These are phyloP conservation scores for Drosophila paranaensis DNA, from an alignment of 2,888 invertebrate genomes.

Conservation along the genomic window DNA sequence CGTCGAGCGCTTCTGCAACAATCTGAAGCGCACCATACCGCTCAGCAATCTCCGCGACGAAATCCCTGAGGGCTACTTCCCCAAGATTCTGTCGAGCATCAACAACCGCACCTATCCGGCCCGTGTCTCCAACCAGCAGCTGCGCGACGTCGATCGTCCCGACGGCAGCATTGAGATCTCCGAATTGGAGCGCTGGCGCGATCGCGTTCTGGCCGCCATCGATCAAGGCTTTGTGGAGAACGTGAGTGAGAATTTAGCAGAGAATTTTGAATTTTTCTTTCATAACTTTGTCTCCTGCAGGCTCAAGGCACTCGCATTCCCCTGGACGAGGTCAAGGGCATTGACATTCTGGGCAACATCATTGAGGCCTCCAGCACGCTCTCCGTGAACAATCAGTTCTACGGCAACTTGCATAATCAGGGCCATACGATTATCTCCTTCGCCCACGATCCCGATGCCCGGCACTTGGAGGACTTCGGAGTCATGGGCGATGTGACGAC, in stretches of 20 bases:
- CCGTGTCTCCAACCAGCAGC: conserved; percentile 87
- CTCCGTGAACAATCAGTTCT: conserved; percentile 88
- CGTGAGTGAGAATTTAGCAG: conserved; percentile 83
- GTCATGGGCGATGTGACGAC: conserved; percentile 93
- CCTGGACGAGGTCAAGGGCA: conserved; percentile 86
- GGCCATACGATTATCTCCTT: conserved; percentile 92
- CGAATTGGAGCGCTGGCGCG: conserved; percentile 91
- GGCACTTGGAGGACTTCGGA: conserved; percentile 89
- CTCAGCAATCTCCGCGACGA: conserved; percentile 89
- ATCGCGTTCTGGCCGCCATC: conserved; percentile 90
- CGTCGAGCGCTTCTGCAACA: conserved; percentile 90
- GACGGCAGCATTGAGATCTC: conserved; percentile 86
- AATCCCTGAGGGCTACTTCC: conserved; percentile 92
- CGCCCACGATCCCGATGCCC: conserved; percentile 91
- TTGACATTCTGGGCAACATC: conserved; percentile 92
- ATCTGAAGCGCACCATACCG: conserved; percentile 87
- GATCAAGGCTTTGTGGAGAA: conserved; percentile 88
- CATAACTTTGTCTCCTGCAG: conserved; percentile 42
- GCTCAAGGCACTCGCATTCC: conserved; percentile 67
- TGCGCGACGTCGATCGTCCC: conserved; percentile 89
- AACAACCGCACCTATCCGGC: conserved; percentile 91
- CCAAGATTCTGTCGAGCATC: conserved; percentile 90
- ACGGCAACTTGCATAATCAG: conserved; percentile 93
- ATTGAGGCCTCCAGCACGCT: conserved; percentile 89
- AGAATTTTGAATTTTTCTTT: fast-evolving